Conservation (phyloP, 2,113 vertebrate species). For the Sprattus sprattus region DNA sequence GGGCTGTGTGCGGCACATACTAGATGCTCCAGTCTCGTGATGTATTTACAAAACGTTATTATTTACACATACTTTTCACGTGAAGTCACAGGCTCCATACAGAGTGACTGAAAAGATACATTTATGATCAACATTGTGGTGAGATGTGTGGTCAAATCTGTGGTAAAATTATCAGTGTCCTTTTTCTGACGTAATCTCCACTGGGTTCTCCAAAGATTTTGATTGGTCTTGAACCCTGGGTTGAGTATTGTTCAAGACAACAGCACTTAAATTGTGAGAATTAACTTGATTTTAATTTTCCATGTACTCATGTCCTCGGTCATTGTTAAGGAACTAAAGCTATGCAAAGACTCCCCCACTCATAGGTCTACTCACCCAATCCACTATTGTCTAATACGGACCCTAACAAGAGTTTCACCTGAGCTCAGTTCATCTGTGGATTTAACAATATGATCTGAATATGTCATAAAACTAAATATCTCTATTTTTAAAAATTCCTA, state of each 20-base stretch:
- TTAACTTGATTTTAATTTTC: slow-evolving; percentile 21
- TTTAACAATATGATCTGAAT: background rate
- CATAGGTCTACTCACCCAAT: slow-evolving; percentile 30
- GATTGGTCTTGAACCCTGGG: slow-evolving; percentile 17
- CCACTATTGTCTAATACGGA: slow-evolving; percentile 10
- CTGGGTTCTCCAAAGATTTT: slow-evolving; percentile 24
- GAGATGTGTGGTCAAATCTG: background rate
- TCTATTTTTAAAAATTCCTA: slow-evolving; percentile 1
- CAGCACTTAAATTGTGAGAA: slow-evolving; percentile 44
- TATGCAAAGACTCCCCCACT: slow-evolving; percentile 49
- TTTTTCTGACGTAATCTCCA: background rate
- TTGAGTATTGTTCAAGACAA: slow-evolving; percentile 38
- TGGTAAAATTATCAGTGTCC: background rate
- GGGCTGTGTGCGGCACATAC: background rate
- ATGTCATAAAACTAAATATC: background rate
- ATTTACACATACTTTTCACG: background rate
- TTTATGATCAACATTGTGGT: background rate
- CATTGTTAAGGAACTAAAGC: slow-evolving; percentile 42
- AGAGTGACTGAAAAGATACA: background rate
- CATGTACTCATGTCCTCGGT: slow-evolving; percentile 20
- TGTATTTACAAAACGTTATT: background rate
- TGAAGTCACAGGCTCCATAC: background rate
- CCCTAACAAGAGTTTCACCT: background rate
- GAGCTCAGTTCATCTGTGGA: background rate
- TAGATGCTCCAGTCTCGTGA: background rate